Conservation (phyloP, 2,113 vertebrate species). For the Notarius quadriscutis region DNA sequence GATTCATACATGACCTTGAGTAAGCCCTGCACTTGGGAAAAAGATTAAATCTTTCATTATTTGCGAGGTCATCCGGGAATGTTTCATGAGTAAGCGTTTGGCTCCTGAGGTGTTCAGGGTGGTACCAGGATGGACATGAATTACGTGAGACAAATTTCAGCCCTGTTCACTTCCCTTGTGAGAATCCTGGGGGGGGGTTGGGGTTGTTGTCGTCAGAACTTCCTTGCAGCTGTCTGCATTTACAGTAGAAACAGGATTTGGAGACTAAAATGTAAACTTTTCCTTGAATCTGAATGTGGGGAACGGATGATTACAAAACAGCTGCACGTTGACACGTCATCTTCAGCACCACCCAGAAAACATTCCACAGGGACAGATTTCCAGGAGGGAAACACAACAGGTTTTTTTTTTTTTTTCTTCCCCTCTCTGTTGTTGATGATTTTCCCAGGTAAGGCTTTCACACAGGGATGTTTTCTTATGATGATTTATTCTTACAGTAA, state of each 20-base stretch:
- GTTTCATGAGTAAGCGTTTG: not conserved
- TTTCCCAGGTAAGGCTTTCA: not conserved
- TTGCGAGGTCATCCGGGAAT: no score
- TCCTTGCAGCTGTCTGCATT: not conserved
- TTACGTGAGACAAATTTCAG: not conserved
- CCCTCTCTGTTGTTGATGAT: not conserved
- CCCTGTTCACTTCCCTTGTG: conserved; percentile 13
- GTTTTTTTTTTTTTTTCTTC: not conserved
- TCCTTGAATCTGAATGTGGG: not conserved
- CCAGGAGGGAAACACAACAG: not conserved
- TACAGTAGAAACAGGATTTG: not conserved
- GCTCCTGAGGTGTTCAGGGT: not conserved
- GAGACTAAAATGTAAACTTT: not conserved
- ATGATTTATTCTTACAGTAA: not conserved
- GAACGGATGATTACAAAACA: not conserved
- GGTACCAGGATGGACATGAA: not conserved
- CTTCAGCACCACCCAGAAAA: not conserved
- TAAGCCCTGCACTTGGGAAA: not conserved
- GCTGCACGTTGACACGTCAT: no score
- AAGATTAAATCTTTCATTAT: not conserved
- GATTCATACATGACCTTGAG: not conserved
- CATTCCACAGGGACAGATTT: not conserved
- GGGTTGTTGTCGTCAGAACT: not conserved
- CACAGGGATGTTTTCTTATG: not conserved
- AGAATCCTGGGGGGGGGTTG: not conserved